Evolutionary conservation across 2,888 invertebrate genomes (phyloP).

Genomic region (Arrhopalites spinosus): DNA sequence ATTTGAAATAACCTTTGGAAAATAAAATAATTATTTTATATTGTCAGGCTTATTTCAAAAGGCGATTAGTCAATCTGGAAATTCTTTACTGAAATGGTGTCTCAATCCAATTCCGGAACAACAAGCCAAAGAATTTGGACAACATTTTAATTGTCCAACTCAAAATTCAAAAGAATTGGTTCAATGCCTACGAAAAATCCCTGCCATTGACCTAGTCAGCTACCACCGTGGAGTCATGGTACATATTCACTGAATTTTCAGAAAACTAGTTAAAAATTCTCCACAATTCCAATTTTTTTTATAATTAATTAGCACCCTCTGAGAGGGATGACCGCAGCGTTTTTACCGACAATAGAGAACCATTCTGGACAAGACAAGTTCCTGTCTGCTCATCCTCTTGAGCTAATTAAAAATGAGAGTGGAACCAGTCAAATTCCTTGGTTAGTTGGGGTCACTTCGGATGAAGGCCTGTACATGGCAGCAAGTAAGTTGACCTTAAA

Average conservation of each 20-base stretch:
- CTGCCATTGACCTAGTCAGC: background rate
- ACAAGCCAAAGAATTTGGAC: background rate
- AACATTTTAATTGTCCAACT: slow-evolving; percentile 8
- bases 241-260: background rate
- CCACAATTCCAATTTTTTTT: background rate
- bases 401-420: background rate
- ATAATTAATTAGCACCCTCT: background rate
- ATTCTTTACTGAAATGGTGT: background rate
- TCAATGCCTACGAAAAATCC: background rate
- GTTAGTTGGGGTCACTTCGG: background rate
- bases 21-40: no score
- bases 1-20: no score
- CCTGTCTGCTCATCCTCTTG: background rate
- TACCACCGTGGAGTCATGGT: slow-evolving; percentile 6
- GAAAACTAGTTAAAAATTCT: no score
- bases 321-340: background rate
- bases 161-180: background rate
- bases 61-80: slow-evolving; percentile 8
- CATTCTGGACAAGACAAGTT: background rate
- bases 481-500: background rate
- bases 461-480: slow-evolving; percentile 5
- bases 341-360: slow-evolving; percentile 1
- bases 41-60: background rate
- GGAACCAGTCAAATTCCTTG: slow-evolving; percentile 1
- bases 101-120: background rate